Evolutionary conservation across 2,797 vertebrate genomes (phyloP).

Genomic region (Pelochelys cantorii): DNA sequence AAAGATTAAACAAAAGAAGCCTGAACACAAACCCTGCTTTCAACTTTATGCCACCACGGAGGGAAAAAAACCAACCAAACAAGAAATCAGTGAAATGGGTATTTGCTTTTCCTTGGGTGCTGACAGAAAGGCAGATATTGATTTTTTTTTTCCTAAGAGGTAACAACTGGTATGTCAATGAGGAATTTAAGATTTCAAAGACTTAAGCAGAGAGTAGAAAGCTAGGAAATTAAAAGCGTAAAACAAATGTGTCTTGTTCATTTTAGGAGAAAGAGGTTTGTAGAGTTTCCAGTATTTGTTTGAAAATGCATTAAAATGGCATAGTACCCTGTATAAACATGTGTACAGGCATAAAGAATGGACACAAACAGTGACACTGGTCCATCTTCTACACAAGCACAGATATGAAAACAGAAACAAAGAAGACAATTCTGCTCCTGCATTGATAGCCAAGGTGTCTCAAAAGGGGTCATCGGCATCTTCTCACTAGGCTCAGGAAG

Average conservation of each 20-base stretch:
- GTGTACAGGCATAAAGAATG: background rate
- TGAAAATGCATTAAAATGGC: background rate
- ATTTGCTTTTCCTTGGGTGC: no score
- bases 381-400: no score
- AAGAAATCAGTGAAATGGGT: no score
- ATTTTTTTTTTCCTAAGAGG: background rate
- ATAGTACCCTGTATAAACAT: fast-evolving
- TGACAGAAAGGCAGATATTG: background rate
- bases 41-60: background rate
- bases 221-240: background rate
- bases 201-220: no score
- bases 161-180: background rate
- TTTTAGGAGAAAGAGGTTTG: background rate
- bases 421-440: background rate
- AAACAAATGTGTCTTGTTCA: background rate
- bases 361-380: background rate
- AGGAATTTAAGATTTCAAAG: background rate
- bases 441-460: no score
- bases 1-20: background rate
- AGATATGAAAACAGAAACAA: background rate
- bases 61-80: no score
- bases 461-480: background rate
- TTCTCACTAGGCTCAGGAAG: no score
- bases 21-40: background rate
- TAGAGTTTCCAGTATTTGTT: background rate